These are phyloP conservation scores for Alligator sinensis DNA, from an alignment of 2,113 vertebrate genomes.

Conservation along the genomic window DNA sequence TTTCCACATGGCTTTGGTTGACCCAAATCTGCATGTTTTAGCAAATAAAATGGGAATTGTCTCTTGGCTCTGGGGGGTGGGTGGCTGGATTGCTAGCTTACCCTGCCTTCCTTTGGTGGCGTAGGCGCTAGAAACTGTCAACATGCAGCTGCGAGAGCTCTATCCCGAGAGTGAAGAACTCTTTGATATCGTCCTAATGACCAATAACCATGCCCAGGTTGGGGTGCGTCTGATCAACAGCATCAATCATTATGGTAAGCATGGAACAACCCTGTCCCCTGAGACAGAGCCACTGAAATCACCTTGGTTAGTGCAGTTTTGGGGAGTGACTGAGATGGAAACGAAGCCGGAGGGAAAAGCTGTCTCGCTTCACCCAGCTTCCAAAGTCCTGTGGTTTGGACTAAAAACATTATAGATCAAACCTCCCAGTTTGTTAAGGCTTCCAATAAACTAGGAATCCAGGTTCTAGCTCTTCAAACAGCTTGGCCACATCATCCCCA, in stretches of 20 bases:
- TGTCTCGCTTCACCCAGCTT: background rate
- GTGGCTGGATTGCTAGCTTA: background rate
- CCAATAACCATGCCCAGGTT: conserved; percentile 94
- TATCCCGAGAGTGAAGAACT: conserved; percentile 93
- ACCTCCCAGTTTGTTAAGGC: background rate
- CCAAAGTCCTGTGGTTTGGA: background rate
- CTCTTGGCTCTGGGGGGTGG: background rate
- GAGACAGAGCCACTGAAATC: rapidly evolving
- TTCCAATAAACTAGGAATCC: background rate
- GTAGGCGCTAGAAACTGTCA: conserved; percentile 95
- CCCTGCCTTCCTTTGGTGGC: background rate
- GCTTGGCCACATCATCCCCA: background rate
- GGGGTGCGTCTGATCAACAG: conserved; percentile 95
- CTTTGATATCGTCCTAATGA: conserved; percentile 96
- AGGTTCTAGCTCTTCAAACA: background rate
- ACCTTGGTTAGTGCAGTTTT: rapidly evolving
- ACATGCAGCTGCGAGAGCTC: conserved; percentile 86
- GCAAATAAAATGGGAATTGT: too few relatives aligned
- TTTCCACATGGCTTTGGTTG: background rate
- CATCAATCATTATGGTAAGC: conserved; percentile 94
- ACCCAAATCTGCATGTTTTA: background rate
- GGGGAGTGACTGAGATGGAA: background rate
- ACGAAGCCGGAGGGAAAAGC: rapidly evolving
- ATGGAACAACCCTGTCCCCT: background rate
- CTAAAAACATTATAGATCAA: background rate